Percentiles rank a stretch among this genome's conserved stretches.
Evolutionary conservation across 2,888 invertebrate species (phyloP).

Genomic region (Agrilus cyanescens): DNA sequence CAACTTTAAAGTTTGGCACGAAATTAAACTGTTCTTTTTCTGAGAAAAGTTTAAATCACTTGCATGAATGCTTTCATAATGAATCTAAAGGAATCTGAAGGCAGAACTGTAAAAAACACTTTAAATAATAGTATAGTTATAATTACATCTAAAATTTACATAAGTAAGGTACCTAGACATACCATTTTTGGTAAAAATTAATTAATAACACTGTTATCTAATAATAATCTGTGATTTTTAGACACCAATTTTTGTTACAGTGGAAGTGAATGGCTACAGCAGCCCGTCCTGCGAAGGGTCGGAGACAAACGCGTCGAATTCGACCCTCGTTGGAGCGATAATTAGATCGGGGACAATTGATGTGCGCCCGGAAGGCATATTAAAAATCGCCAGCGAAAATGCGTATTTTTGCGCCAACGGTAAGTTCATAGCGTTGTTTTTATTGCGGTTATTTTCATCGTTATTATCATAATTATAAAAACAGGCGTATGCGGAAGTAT

Average conservation of each 20-base stretch:
- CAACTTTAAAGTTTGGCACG: too few relatives aligned
- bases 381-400: conserved; percentile 53
- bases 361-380: conserved; percentile 50
- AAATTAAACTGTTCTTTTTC: too few relatives aligned
- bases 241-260: conserved; percentile 36
- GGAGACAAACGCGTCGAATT: conserved; percentile 44
- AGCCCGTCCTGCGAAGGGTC: conserved; percentile 49
- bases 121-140: too few relatives aligned
- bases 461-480: neutral
- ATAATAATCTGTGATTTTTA: too few relatives aligned
- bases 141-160: too few relatives aligned
- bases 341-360: conserved; percentile 47
- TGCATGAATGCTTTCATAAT: too few relatives aligned
- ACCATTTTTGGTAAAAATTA: too few relatives aligned
- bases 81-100: too few relatives aligned
- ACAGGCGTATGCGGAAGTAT: neutral
- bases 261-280: conserved; percentile 55
- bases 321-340: conserved; percentile 49
- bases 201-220: too few relatives aligned
- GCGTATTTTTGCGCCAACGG: conserved; percentile 61
- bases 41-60: too few relatives aligned
- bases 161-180: too few relatives aligned
- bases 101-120: too few relatives aligned
- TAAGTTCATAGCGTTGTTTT: conserved; percentile 21
- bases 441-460: neutral